Conservation (phyloP, 2,888 invertebrate genomes). For the Cataglyphis cursor region DNA sequence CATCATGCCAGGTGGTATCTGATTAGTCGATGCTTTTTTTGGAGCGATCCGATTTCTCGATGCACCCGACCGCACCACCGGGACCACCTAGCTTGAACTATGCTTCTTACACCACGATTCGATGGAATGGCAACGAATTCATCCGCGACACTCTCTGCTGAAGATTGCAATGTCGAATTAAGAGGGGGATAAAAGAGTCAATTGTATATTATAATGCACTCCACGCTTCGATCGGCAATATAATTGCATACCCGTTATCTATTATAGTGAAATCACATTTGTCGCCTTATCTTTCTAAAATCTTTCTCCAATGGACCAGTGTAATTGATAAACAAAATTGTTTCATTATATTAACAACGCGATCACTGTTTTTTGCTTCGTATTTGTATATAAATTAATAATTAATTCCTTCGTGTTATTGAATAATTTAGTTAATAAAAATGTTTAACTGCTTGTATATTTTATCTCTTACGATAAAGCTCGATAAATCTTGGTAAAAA, state of each 20-base stretch:
- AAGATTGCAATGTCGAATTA: conserved; percentile 68
- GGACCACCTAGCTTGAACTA: conserved; percentile 68
- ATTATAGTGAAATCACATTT: neutral
- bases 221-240: conserved; percentile 25
- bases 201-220: conserved; percentile 51
- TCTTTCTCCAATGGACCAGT: neutral
- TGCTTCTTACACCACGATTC: conserved; percentile 69
- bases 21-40: conserved; percentile 20
- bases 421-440: neutral
- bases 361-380: neutral
- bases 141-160: conserved; percentile 66
- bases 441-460: neutral
- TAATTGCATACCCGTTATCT: neutral
- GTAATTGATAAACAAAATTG: neutral
- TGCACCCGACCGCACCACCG: conserved; percentile 47
- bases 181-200: conserved; percentile 59
- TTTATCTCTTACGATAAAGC: neutral
- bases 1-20: conserved; percentile 67
- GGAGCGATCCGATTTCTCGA: conserved; percentile 41
- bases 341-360: neutral
- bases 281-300: neutral
- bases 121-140: conserved; percentile 77
- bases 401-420: neutral
- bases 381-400: neutral
- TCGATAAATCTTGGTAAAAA: neutral